Evolutionary conservation across 2,888 invertebrate species (phyloP).

Genomic region (Crematogaster levior): DNA sequence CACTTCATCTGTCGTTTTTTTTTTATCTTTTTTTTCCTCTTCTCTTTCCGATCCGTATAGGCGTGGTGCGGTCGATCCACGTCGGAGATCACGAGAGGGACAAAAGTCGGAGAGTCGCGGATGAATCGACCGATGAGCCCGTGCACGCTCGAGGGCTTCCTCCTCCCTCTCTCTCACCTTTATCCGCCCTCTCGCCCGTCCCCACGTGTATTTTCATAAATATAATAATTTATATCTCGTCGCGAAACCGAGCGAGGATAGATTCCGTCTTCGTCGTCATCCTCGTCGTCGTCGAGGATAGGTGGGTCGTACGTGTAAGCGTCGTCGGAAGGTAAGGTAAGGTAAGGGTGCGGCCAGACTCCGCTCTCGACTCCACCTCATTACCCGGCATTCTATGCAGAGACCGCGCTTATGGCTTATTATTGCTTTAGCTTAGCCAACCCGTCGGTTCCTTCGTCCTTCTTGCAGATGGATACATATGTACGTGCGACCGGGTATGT

Average conservation of each 20-base stretch:
- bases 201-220: conserved; percentile 74
- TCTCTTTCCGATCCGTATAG: conserved; percentile 63
- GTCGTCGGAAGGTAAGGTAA: conserved; percentile 80
- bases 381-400: conserved; percentile 86
- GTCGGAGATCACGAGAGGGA: conserved; percentile 66
- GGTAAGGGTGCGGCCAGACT: conserved; percentile 85
- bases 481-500: conserved; percentile 25
- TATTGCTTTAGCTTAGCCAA: conserved; percentile 83
- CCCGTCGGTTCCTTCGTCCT: conserved; percentile 73
- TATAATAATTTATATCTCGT: conserved; percentile 78
- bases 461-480: conserved; percentile 68
- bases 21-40: background rate
- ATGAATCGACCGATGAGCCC: conserved; percentile 58
- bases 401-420: conserved; percentile 85
- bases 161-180: conserved; percentile 53
- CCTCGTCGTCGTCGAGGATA: conserved; percentile 68
- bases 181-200: background rate
- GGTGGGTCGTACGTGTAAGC: conserved; percentile 76
- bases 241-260: conserved; percentile 61
- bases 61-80: conserved; percentile 68
- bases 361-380: conserved; percentile 85
- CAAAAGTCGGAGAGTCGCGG: conserved; percentile 71
- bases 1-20: conserved; percentile 56
- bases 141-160: conserved; percentile 70
- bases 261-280: conserved; percentile 60